phyloP scores from a whole-genome alignment of 2,113 vertebrate genomes.

The Catharus bicknelli region DNA sequence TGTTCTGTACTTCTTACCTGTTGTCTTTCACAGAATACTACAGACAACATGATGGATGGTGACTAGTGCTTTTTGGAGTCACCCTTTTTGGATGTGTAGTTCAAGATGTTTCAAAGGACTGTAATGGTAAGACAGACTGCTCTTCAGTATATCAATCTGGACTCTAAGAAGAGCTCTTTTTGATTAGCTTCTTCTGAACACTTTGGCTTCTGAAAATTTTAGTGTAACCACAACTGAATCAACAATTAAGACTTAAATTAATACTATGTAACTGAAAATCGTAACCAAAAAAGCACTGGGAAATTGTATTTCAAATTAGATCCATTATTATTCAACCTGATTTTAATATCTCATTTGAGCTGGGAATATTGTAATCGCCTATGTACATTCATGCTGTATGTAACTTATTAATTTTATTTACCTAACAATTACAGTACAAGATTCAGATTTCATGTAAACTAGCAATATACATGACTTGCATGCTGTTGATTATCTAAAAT shows the following conservation, averaged over 20 bases:
- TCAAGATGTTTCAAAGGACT: neutral
- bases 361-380: neutral
- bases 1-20: neutral
- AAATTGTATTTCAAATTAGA: neutral
- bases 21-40: neutral
- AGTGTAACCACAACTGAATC: neutral
- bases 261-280: neutral
- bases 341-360: neutral
- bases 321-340: neutral
- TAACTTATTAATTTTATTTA: neutral
- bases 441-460: neutral
- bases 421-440: neutral
- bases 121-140: neutral
- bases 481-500: neutral
- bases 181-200: neutral
- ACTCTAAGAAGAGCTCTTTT: neutral
- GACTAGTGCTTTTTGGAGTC: neutral
- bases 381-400: neutral
- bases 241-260: neutral
- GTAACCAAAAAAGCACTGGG: neutral
- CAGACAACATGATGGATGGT: neutral
- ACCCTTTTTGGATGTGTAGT: neutral
- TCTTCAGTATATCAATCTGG: neutral
- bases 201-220: neutral
- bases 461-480: neutral